Evolutionary conservation across 1,140 invertebrate genomes (phyloP).

Genomic region (Charaxes varanes): DNA sequence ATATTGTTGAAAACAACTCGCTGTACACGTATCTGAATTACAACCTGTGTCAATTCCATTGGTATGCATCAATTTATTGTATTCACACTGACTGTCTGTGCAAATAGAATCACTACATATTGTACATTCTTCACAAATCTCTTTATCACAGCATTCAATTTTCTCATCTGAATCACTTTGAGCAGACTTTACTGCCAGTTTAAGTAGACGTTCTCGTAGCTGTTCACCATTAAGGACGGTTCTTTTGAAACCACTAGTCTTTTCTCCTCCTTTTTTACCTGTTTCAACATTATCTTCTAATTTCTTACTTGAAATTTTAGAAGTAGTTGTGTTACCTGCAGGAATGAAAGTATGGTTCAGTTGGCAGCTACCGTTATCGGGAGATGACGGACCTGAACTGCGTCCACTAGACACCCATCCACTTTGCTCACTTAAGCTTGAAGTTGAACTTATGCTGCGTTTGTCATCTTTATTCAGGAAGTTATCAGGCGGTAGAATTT

Average conservation of each 20-base stretch:
- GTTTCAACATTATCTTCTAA: constrained; percentile 32
- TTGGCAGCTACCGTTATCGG: constrained; percentile 71
- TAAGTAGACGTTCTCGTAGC: constrained; percentile 74
- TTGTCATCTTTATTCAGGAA: constrained; percentile 67
- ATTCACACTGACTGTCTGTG: constrained; percentile 68
- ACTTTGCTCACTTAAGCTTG: constrained; percentile 84
- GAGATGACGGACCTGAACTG: constrained; percentile 75
- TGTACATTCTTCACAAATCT: constrained; percentile 66
- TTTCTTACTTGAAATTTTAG: constrained; percentile 40
- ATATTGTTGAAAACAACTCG: constrained; percentile 50
- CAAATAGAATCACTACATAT: constrained; percentile 70
- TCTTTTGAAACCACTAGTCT: constrained; percentile 63
- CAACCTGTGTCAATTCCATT: constrained; percentile 63
- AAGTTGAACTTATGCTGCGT: constrained; percentile 75
- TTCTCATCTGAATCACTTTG: constrained; percentile 62
- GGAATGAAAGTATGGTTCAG: constrained; percentile 56
- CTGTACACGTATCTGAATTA: constrained; percentile 60
- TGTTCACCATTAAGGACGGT: constrained; percentile 77
- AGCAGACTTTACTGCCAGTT: constrained; percentile 72
- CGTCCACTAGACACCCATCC: constrained; percentile 84
- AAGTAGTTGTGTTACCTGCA: constrained; percentile 25
- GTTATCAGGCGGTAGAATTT: constrained; percentile 68
- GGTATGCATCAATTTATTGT: constrained; percentile 63
- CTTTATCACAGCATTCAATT: constrained; percentile 71
- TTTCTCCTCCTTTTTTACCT: constrained; percentile 44